These are phyloP conservation scores for Cantharis rufa DNA, from an alignment of 2,888 invertebrate genomes.

Conservation along the genomic window DNA sequence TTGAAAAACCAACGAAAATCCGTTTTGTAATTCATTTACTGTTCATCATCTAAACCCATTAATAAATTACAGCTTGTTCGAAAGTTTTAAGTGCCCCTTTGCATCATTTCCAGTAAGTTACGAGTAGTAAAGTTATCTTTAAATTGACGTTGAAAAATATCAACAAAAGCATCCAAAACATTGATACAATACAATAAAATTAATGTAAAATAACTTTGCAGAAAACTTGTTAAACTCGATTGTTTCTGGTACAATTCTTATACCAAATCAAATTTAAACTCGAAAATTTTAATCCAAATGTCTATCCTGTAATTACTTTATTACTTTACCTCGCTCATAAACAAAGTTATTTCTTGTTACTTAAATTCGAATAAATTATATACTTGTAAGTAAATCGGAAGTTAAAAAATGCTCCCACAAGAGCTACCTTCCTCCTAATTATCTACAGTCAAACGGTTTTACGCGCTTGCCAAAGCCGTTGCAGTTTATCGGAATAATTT, in stretches of 20 bases:
- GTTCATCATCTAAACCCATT: slow-evolving; percentile 40
- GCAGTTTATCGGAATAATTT: background rate
- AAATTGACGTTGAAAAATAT: slow-evolving; percentile 25
- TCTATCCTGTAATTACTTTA: background rate
- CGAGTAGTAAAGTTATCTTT: slow-evolving; percentile 17
- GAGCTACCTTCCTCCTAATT: background rate
- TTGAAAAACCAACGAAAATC: slow-evolving; percentile 42
- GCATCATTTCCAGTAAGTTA: slow-evolving; percentile 9
- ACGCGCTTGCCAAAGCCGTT: background rate
- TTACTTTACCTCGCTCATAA: background rate
- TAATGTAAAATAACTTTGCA: background rate
- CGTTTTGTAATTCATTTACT: slow-evolving; percentile 45
- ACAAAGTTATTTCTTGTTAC: background rate
- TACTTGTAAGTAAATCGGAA: background rate
- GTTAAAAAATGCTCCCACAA: background rate
- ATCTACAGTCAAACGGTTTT: background rate
- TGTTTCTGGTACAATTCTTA: background rate
- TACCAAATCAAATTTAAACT: background rate
- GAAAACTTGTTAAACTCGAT: background rate
- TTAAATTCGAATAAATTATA: background rate
- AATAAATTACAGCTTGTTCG: slow-evolving; percentile 41
- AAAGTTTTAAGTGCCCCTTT: slow-evolving; percentile 39
- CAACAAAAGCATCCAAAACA: slow-evolving; percentile 21
- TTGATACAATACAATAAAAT: slow-evolving; percentile 23
- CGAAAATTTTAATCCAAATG: background rate